A percentile compares a stretch with the other conserved stretches of the same genome.
phyloP scores from a whole-genome alignment of 1,140 invertebrate genomes.

The Pseudomyrmex dendroicus region DNA sequence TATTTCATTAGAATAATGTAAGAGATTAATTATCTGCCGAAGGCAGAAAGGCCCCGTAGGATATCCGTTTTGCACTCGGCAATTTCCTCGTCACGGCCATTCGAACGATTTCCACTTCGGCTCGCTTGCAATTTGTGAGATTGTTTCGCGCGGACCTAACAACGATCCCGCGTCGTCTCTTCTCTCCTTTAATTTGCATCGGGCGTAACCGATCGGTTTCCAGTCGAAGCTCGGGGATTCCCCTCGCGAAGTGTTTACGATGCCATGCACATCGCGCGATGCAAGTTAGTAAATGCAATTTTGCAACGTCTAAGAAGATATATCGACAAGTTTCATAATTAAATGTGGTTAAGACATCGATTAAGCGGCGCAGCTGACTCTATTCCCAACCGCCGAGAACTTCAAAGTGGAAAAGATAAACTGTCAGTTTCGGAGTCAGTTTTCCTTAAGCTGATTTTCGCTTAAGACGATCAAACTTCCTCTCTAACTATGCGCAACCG shows the following conservation, averaged over 20 bases:
- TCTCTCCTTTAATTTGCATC: constrained; percentile 38
- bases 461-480: constrained; percentile 54
- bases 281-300: constrained; percentile 26
- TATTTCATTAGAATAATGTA: constrained; percentile 55
- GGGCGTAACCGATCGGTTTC: constrained; percentile 17
- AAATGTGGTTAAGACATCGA: constrained; percentile 47
- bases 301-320: constrained; percentile 7
- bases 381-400: constrained; percentile 28
- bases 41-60: constrained; percentile 5
- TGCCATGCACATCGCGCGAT: neutral
- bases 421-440: constrained; percentile 32
- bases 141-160: constrained; percentile 42
- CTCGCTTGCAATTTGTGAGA: constrained; percentile 43
- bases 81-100: constrained; percentile 40
- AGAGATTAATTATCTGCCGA: constrained; percentile 53
- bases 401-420: constrained; percentile 48
- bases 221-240: neutral
- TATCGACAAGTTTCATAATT: constrained; percentile 46
- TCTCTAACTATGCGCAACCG: constrained; percentile 17
- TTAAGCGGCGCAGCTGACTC: constrained; percentile 31
- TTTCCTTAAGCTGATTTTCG: constrained; percentile 48
- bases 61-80: constrained; percentile 52
- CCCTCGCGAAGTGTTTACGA: neutral
- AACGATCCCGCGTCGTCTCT: constrained; percentile 21
- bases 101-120: constrained; percentile 47